phyloP scores from a whole-genome alignment of 1,140 invertebrate species.

The Notospermus geniculatus region DNA sequence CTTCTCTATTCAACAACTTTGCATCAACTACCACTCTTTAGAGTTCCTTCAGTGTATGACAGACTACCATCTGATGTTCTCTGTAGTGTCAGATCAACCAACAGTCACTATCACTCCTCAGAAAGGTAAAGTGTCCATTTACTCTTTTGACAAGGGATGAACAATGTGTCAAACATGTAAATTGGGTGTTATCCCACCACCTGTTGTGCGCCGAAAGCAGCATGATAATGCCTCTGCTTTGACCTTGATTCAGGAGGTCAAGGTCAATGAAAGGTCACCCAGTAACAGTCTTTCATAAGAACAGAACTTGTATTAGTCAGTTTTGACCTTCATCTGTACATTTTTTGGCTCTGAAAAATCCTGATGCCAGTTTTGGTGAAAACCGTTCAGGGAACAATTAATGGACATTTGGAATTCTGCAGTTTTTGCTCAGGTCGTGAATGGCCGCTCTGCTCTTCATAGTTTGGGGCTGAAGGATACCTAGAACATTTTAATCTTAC shows the following conservation, averaged over 20 bases:
- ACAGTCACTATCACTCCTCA: constrained; percentile 56
- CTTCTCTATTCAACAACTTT: constrained; percentile 53
- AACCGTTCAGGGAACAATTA: neutral
- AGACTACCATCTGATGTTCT: constrained; percentile 57
- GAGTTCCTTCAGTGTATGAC: constrained; percentile 65
- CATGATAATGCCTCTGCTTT: too few relatives aligned
- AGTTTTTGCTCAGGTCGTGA: too few relatives aligned
- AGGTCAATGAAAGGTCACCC: too few relatives aligned
- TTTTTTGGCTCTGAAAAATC: neutral
- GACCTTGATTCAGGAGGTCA: too few relatives aligned
- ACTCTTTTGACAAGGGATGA: too few relatives aligned
- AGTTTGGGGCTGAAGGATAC: too few relatives aligned
- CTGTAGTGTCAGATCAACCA: constrained; percentile 61
- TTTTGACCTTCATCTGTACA: too few relatives aligned
- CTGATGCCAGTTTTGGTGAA: neutral
- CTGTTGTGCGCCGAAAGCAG: neutral
- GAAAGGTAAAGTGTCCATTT: constrained; percentile 18
- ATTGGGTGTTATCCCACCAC: constrained; percentile 5
- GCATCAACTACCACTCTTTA: constrained; percentile 55
- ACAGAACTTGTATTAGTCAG: neutral
- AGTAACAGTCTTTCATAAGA: neutral
- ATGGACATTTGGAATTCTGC: too few relatives aligned
- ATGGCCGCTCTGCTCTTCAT: too few relatives aligned
- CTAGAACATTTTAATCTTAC: too few relatives aligned
- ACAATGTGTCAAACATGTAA: constrained; percentile 8